phyloP scores from a whole-genome alignment of 2,113 vertebrate species.

The Myrmecophaga tridactyla region DNA sequence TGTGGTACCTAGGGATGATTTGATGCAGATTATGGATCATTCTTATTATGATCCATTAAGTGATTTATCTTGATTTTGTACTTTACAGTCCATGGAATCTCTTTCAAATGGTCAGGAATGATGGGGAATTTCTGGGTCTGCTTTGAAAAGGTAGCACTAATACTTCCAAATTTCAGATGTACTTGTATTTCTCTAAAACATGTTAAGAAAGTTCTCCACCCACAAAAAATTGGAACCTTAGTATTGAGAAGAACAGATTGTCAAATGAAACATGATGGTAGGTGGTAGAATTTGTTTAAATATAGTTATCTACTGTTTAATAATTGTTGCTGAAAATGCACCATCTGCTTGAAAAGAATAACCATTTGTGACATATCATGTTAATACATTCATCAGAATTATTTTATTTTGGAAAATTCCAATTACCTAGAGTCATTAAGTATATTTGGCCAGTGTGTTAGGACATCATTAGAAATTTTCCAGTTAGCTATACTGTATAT shows the following conservation, averaged over 20 bases:
- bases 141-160: constrained; percentile 20
- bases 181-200: constrained; percentile 44
- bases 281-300: constrained; percentile 67
- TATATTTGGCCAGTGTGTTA: constrained; percentile 38
- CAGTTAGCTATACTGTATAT: constrained; percentile 31
- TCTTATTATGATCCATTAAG: neutral
- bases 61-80: constrained; percentile 32
- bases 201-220: constrained; percentile 47
- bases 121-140: neutral
- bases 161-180: constrained; percentile 13
- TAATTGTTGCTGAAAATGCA: constrained; percentile 31
- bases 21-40: neutral
- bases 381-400: constrained; percentile 23
- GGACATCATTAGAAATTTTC: constrained; percentile 53
- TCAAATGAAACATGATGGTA: constrained; percentile 59
- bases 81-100: neutral
- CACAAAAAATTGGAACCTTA: constrained; percentile 49
- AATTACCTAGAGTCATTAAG: constrained; percentile 58
- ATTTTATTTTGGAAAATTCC: constrained; percentile 62
- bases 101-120: constrained; percentile 8
- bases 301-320: constrained; percentile 53
- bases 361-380: neutral
- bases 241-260: constrained; percentile 63
- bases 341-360: constrained; percentile 64
- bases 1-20: neutral